Evolutionary conservation across 2,888 invertebrate genomes (phyloP), one percentile per base, ranked within the genome.

Genomic region (Metopia argyrocephala): DNA sequence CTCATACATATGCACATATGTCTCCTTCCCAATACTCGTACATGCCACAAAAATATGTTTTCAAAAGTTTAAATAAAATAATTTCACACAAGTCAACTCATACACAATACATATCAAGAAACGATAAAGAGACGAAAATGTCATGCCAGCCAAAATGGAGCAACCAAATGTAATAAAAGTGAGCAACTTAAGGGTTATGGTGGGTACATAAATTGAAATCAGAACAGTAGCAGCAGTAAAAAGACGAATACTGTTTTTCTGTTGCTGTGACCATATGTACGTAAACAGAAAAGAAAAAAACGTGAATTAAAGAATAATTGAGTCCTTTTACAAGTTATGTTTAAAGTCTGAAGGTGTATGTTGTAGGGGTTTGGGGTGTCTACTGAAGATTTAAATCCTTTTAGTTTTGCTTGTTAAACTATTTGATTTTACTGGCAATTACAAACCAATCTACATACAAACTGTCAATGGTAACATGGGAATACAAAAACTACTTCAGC

Each of bases 121-220:
- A 46, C 18, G 45, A n/a, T 31, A 69, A 18, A 48, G 5, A 28
- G 28, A 59, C 69, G 15, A n/a, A n/a, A n/a, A n/a, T n/a, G n/a
- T n/a, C n/a, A n/a, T n/a, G n/a, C n/a, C n/a, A n/a, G n/a, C n/a
- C n/a, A n/a, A n/a, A n/a, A n/a, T n/a, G n/a, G n/a, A n/a, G n/a
- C n/a, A n/a, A n/a, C n/a, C n/a, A n/a, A n/a, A n/a, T n/a, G n/a
- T n/a, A n/a, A n/a, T n/a, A n/a, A n/a, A n/a, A n/a, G n/a, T n/a
- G n/a, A n/a, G 48, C 38, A 15, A 59, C 59, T 61, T 78, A 78
- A 78, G 78, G 78, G 57, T 84, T 85, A 84, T 84, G 85, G 38
- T n/a, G n/a, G 84, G 85, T 85, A 88, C 88, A 88, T 88, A 88
- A 88, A 88, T 88, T 88, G 88, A 88, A 88, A 88, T 88, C 88